Conservation (phyloP, 1,140 invertebrate genomes). For the Periplaneta americana region DNA sequence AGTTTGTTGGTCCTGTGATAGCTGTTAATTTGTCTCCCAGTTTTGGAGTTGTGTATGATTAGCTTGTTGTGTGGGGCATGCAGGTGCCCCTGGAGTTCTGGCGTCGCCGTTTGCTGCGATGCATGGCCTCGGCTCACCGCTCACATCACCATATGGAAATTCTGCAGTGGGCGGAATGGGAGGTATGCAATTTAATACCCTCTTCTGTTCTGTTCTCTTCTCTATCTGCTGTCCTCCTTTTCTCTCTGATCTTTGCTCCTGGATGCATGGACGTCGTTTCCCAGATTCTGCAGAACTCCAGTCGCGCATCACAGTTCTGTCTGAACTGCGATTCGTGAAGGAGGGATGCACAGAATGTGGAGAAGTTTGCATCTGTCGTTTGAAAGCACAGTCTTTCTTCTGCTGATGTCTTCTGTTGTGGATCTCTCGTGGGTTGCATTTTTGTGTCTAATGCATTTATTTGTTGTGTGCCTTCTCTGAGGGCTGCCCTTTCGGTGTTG, state of each 20-base stretch:
- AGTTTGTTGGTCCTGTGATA: no score
- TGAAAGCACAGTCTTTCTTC: not conserved
- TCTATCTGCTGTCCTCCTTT: no score
- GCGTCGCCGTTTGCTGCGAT: slow-evolving; percentile 73
- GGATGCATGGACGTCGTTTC: not conserved
- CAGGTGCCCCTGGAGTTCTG: slow-evolving; percentile 73
- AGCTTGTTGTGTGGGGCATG: slow-evolving; percentile 18
- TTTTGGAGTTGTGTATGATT: not conserved
- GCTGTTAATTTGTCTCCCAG: no score
- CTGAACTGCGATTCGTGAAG: no score
- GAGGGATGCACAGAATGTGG: not conserved
- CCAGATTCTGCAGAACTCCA: not conserved
- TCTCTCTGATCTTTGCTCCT: not conserved
- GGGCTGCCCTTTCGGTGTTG: not conserved
- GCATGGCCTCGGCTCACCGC: slow-evolving; percentile 62
- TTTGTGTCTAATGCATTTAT: not conserved
- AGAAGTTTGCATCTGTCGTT: not conserved
- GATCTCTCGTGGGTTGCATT: not conserved
- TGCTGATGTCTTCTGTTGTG: not conserved
- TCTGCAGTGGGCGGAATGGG: slow-evolving; percentile 65
- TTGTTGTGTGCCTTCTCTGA: not conserved
- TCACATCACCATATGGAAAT: slow-evolving; percentile 60
- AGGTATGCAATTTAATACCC: slow-evolving; percentile 33
- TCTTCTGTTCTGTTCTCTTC: slow-evolving; percentile 7
- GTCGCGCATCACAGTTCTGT: not conserved